phyloP scores from a whole-genome alignment of 2,113 vertebrate species.

The Pelmatolapia mariae region DNA sequence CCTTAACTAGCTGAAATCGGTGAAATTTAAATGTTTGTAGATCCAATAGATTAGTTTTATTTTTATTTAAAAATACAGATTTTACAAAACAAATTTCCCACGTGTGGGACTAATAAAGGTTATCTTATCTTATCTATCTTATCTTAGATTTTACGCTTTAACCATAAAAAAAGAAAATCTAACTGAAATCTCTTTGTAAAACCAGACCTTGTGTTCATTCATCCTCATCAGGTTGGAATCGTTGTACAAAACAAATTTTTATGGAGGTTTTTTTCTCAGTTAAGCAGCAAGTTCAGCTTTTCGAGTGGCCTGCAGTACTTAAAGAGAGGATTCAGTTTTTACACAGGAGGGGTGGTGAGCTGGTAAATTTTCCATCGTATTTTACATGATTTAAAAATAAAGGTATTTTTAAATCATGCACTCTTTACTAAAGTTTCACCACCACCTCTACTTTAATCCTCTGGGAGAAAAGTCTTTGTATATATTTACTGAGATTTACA shows the following conservation, averaged over 20 bases:
- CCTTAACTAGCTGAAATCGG: background rate
- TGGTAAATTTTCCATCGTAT: background rate
- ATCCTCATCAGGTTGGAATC: background rate
- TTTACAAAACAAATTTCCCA: no score
- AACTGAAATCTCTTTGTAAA: fast-evolving
- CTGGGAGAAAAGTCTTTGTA: slow-evolving; percentile 10
- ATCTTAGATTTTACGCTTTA: background rate
- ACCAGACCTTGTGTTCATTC: background rate
- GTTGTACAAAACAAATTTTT: background rate
- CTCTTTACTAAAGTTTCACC: background rate
- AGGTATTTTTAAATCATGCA: fast-evolving
- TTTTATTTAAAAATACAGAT: background rate
- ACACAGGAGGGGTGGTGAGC: background rate
- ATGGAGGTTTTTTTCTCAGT: background rate
- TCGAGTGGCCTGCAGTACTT: background rate
- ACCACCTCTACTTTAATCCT: background rate
- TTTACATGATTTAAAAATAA: background rate
- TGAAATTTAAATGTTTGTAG: background rate
- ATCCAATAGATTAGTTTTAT: fast-evolving
- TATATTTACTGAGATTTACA: slow-evolving; percentile 47
- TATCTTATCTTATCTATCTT: no score
- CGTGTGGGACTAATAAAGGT: no score
- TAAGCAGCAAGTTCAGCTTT: background rate
- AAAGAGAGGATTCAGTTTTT: background rate
- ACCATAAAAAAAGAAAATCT: background rate